Evolutionary conservation across 1,140 invertebrate genomes (phyloP).

Genomic region (Drosophila bipectinata): DNA sequence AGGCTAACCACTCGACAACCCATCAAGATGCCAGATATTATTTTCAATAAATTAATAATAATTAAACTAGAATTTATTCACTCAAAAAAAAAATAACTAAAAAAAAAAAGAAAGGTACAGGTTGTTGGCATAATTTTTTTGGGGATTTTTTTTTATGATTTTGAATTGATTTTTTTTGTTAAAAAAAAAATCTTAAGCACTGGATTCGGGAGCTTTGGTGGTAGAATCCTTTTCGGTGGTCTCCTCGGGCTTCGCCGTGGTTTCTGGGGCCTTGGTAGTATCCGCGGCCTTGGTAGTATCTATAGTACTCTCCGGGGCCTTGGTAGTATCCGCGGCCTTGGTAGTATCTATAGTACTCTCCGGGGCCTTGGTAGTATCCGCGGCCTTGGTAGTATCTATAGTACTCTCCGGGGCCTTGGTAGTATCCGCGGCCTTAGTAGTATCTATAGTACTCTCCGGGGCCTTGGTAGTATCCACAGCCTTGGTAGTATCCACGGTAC

Average conservation of each 20-base stretch:
- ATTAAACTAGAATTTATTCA: constrained; percentile 69
- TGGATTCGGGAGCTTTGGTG: background rate
- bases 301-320: background rate
- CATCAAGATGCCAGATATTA: constrained; percentile 30
- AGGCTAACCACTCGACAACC: constrained; percentile 17
- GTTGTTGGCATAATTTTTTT: constrained; percentile 37
- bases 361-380: background rate
- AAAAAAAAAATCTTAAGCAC: background rate
- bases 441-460: no score
- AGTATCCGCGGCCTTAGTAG: background rate
- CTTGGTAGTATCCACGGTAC: no score
- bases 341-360: no score
- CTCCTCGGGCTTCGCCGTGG: no score
- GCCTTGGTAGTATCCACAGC: background rate
- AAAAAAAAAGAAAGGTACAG: constrained; percentile 14
- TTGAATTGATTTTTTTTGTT: background rate
- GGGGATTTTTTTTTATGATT: background rate
- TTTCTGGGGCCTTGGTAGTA: background rate
- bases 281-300: background rate
- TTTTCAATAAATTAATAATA: constrained; percentile 53
- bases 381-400: background rate
- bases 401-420: background rate
- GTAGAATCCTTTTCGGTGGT: background rate
- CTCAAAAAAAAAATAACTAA: constrained; percentile 34
- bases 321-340: background rate